These are phyloP conservation scores for Trissonchulus latispiculum DNA, from an alignment of 2,888 invertebrate genomes.

Conservation along the genomic window DNA sequence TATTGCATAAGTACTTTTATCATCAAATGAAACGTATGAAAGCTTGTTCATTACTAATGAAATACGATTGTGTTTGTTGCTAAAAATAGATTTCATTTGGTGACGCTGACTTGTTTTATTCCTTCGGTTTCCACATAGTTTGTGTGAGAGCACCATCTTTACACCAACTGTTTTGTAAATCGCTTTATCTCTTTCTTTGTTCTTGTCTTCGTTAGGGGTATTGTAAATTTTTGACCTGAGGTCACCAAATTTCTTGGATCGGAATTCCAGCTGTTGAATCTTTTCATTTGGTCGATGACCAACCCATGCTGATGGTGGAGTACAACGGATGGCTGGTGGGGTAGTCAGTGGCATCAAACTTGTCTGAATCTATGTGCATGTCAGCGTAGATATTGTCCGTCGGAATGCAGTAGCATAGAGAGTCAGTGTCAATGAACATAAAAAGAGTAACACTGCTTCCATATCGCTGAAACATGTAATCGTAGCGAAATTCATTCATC, in stretches of 20 bases:
- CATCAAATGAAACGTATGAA: background rate
- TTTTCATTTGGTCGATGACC: background rate
- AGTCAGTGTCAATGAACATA: too few relatives aligned
- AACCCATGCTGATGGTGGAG: background rate
- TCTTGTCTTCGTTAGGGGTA: background rate
- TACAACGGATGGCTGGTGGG: background rate
- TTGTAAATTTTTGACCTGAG: background rate
- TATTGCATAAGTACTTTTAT: background rate
- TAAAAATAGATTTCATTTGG: background rate
- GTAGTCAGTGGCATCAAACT: constrained; percentile 5
- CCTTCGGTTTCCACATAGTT: background rate
- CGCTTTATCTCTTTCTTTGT: constrained; percentile 11
- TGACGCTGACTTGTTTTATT: background rate
- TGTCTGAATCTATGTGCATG: background rate
- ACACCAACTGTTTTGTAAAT: background rate
- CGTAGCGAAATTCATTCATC: constrained; percentile 10
- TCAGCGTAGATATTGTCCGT: constrained; percentile 10
- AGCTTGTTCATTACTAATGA: background rate
- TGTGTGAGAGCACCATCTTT: background rate
- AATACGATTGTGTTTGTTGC: background rate
- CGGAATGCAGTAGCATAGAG: background rate
- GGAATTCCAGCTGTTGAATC: background rate
- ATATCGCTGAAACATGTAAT: background rate
- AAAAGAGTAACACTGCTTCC: background rate
- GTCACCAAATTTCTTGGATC: background rate